Evolutionary conservation across 1,140 invertebrate genomes (phyloP), one percentile per base, ranked within the genome.

Genomic region (Lepidurus apus): DNA sequence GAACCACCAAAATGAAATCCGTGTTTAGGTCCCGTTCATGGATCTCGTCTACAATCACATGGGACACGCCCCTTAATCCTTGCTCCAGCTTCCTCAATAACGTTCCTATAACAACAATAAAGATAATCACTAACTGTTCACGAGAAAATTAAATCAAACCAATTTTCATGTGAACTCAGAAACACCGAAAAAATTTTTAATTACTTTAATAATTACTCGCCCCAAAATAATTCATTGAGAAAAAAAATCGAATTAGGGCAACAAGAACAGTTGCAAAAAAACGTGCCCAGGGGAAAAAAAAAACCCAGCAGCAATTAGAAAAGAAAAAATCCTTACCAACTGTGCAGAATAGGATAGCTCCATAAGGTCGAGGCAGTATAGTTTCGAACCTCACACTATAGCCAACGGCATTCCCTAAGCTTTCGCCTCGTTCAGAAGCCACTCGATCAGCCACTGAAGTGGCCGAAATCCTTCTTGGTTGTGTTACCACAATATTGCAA

Each of bases 1-100:
- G 86, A 0, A 98, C 90, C 73, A 98, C 95, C 86, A 99, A 89
- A 7, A 98, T 90, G 83, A 99, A 99, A 84, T 99, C 98, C 43
- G 93, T 95, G 85, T 98, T 98, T 0, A 97, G 93, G 85, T 99
- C 97, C 65, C 97, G 87, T 85, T 99, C 97, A 83, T 99, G 97
- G 80, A 99, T 96, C 88, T 99, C 98, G 86, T 99, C 98, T 42
- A 98, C 92, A 74, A 96, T 93, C 0, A 96, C 93, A 82, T 97
- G 95, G 7, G 93, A 95, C 10, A 97, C 92, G 1, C 95, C 95
- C 77, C 94, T 85, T 2, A 97, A 84, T 2, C 95, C 94, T 8
- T 89, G 90, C 85, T 96, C 94, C 6, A 99, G 86, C 84, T 97
- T 98, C 80, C 96, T 89, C 42, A 99, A 84, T 17, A 99, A 44